Conservation (phyloP, 2,888 invertebrate genomes). For the Ophion ellenae region DNA sequence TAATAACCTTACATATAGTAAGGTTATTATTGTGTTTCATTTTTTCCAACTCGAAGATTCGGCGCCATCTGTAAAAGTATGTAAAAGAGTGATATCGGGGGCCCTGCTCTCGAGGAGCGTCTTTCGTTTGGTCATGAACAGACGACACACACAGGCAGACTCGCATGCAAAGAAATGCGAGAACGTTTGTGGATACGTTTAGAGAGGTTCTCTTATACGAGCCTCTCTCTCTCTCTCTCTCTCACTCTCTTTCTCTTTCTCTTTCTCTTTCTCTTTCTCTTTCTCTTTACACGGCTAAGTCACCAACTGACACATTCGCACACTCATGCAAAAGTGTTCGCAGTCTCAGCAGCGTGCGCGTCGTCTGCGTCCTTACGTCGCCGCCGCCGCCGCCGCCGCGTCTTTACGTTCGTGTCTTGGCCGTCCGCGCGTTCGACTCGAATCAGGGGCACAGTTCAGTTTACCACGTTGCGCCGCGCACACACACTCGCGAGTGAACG, state of each 20-base stretch:
- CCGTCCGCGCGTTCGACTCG: slow-evolving; percentile 32
- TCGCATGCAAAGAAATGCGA: background rate
- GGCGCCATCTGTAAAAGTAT: slow-evolving; percentile 32
- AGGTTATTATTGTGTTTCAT: too few species aligned
- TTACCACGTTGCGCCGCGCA: slow-evolving; percentile 63
- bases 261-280: too few species aligned
- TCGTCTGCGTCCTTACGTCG: background rate
- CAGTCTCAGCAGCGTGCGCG: slow-evolving; percentile 24
- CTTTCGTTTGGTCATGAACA: too few species aligned
- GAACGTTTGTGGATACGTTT: slow-evolving; percentile 8
- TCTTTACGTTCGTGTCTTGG: slow-evolving; percentile 45
- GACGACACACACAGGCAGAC: too few species aligned
- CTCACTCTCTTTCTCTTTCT: too few species aligned
- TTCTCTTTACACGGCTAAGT: too few species aligned
- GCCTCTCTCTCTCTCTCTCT: too few species aligned
- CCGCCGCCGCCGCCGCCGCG: slow-evolving; percentile 29
- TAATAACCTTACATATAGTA: too few species aligned
- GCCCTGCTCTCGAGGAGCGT: background rate
- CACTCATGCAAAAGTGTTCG: background rate
- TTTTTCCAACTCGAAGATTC: slow-evolving; percentile 4
- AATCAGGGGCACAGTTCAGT: slow-evolving; percentile 44
- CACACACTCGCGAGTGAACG: slow-evolving; percentile 12
- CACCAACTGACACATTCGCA: slow-evolving; percentile 20
- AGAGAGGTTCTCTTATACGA: background rate
- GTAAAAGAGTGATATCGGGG: background rate